Conservation (phyloP, 2,888 invertebrate genomes). For the Gymnoscelis rufifasciata region DNA sequence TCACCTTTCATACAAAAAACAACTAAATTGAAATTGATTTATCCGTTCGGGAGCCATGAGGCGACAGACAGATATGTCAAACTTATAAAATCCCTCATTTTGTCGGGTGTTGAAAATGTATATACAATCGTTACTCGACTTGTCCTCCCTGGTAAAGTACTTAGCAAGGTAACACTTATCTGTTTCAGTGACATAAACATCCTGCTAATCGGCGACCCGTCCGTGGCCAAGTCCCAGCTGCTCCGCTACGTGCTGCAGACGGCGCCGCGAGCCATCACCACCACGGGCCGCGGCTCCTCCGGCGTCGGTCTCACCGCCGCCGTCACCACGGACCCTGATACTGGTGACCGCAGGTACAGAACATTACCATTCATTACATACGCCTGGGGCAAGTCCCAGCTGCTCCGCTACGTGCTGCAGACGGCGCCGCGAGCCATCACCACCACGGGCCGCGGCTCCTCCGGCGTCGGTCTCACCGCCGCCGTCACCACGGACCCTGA, state of each 20-base stretch:
- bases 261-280: constrained; percentile 97
- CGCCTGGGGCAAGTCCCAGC: constrained; percentile 99
- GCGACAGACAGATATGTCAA: too few species aligned
- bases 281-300: constrained; percentile 98
- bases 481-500: constrained; percentile 98
- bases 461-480: constrained; percentile 98
- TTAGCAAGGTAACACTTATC: not conserved
- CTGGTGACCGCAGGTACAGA: constrained; percentile 84
- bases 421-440: constrained; percentile 97
- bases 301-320: constrained; percentile 99
- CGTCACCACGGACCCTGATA: constrained; percentile 97
- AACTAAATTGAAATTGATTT: too few species aligned
- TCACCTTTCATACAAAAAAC: too few species aligned
- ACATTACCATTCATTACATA: not conserved
- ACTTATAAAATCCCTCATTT: too few species aligned
- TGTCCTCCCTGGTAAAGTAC: too few species aligned
- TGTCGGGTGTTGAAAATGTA: too few species aligned
- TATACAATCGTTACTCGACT: too few species aligned
- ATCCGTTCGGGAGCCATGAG: too few species aligned
- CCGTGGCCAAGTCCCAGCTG: constrained; percentile 98
- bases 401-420: constrained; percentile 93
- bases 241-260: constrained; percentile 95
- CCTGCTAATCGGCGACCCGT: constrained; percentile 98
- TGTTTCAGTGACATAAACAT: constrained; percentile 86
- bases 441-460: constrained; percentile 98